These are phyloP conservation scores for Poeciliopsis paucimaculata DNA, from an alignment of 2,797 vertebrate genomes.

Conservation along the genomic window DNA sequence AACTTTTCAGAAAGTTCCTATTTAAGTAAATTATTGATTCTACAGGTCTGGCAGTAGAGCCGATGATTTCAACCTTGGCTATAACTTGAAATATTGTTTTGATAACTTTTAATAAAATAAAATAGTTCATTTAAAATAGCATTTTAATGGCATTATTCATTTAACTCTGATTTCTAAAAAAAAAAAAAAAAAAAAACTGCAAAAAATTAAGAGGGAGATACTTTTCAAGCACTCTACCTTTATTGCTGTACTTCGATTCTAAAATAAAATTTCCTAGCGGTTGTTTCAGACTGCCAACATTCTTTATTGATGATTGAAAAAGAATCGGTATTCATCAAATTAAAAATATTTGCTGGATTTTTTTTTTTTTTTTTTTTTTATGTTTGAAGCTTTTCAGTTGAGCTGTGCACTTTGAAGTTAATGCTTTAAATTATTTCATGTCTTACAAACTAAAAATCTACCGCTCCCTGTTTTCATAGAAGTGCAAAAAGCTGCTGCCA, in stretches of 20 bases:
- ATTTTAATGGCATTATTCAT: background rate
- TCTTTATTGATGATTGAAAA: background rate
- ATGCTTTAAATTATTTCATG: background rate
- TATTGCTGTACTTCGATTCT: background rate
- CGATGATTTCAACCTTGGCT: background rate
- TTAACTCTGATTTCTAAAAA: background rate
- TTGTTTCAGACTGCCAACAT: background rate
- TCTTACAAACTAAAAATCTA: background rate
- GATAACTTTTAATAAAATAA: too few relatives aligned
- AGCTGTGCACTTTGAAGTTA: background rate
- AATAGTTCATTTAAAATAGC: too few relatives aligned
- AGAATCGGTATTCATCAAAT: background rate
- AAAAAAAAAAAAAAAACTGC: background rate
- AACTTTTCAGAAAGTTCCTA: background rate
- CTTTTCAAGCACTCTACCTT: background rate
- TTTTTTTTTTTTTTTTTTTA: background rate
- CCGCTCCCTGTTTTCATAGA: background rate
- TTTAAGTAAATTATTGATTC: background rate
- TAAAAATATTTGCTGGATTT: background rate
- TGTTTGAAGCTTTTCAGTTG: background rate
- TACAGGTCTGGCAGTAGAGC: background rate
- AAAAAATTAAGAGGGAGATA: background rate
- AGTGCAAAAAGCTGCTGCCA: slow-evolving; percentile 11
- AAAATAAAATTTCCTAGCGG: background rate
- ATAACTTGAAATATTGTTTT: background rate